Evolutionary conservation across 2,113 vertebrate species (phyloP).

Genomic region (Cinclus mexicanus): DNA sequence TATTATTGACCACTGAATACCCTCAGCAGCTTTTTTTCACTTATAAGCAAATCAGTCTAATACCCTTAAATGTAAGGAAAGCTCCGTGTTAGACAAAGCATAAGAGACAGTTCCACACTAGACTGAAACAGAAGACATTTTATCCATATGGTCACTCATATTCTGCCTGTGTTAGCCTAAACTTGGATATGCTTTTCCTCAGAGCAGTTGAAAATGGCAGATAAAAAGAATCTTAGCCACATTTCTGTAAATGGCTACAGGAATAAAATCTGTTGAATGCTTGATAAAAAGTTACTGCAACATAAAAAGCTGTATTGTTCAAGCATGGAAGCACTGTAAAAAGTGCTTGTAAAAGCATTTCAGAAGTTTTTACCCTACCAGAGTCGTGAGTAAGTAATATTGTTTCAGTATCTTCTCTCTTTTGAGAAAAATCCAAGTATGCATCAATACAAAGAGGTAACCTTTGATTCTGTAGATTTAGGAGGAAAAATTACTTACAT

Average conservation of each 20-base stretch:
- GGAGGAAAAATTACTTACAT: neutral
- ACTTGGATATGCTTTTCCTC: neutral
- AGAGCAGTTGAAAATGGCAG: neutral
- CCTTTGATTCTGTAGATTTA: neutral
- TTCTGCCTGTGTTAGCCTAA: neutral
- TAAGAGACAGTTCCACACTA: neutral
- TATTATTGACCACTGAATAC: neutral
- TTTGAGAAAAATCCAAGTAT: neutral
- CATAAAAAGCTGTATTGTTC: neutral
- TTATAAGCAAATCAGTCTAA: neutral
- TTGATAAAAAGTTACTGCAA: constrained; percentile 31
- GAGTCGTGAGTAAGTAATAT: neutral
- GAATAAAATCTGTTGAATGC: constrained; percentile 20
- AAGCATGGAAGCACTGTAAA: neutral
- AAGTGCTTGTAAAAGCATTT: constrained; percentile 33
- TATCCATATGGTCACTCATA: neutral
- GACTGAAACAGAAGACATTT: neutral
- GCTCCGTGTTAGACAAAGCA: neutral
- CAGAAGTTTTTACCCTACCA: neutral
- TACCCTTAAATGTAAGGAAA: neutral
- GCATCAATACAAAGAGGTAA: neutral
- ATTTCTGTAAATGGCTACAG: constrained; percentile 10
- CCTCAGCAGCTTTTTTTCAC: neutral
- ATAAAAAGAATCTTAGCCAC: neutral
- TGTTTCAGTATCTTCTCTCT: neutral